Percentiles rank a stretch among this genome's conserved stretches.
Conservation (phyloP, 2,888 invertebrate genomes). For the Unio delphinus region DNA sequence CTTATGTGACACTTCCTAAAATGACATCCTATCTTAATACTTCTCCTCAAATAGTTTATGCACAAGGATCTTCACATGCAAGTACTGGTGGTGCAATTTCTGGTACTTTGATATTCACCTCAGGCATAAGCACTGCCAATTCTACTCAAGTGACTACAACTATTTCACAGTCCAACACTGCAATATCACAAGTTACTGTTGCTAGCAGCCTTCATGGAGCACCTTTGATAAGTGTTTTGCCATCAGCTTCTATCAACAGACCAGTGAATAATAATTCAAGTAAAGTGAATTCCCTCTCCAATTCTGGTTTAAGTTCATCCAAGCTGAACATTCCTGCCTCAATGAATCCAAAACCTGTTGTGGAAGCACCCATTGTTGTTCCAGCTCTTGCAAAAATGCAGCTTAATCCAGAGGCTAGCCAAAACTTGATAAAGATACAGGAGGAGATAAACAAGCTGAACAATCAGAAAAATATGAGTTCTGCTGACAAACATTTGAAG, state of each 20-base stretch:
- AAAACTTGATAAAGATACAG: slow-evolving; percentile 75
- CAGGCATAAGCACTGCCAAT: slow-evolving; percentile 23
- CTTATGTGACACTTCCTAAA: too few species aligned
- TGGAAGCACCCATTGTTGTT: slow-evolving; percentile 25
- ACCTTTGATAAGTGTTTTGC: background rate
- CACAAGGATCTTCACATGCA: too few species aligned
- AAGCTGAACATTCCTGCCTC: slow-evolving; percentile 1
- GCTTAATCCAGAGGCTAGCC: slow-evolving; percentile 38
- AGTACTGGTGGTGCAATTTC: too few species aligned
- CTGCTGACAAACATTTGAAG: slow-evolving; percentile 75
- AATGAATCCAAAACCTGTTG: slow-evolving; percentile 11
- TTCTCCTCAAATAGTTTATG: too few species aligned
- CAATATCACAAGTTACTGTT: slow-evolving; percentile 19
- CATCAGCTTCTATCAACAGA: background rate
- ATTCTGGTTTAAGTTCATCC: background rate
- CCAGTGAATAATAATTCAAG: background rate
- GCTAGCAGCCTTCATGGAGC: slow-evolving; percentile 9
- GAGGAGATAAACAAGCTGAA: slow-evolving; percentile 80
- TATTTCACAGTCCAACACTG: slow-evolving; percentile 43
- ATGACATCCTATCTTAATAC: too few species aligned
- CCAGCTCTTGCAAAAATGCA: slow-evolving; percentile 44
- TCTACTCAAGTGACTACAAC: slow-evolving; percentile 49
- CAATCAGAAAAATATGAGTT: slow-evolving; percentile 74
- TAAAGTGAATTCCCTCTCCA: background rate
- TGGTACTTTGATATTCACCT: background rate